These are phyloP conservation scores for Chalcis sispes DNA, from an alignment of 2,888 invertebrate genomes.

Conservation along the genomic window DNA sequence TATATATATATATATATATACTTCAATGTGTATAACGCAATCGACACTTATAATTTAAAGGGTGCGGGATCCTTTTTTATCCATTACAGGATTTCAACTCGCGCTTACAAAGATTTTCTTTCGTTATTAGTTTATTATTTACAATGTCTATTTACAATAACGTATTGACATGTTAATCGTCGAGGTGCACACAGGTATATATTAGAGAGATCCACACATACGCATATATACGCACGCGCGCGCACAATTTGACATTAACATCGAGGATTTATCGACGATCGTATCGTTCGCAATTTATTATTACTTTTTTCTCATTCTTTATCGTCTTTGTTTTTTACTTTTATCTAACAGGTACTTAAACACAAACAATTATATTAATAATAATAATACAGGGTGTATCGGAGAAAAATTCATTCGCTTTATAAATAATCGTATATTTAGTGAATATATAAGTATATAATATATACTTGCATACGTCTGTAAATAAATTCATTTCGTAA, in stretches of 20 bases:
- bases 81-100: slow-evolving; percentile 14
- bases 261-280: slow-evolving; percentile 12
- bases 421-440: slow-evolving; percentile 29
- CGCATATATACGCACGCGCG: slow-evolving; percentile 15
- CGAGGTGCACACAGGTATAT: slow-evolving; percentile 35
- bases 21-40: slow-evolving; percentile 6
- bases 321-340: too few relatives aligned
- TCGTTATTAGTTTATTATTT: slow-evolving; percentile 36
- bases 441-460: not conserved
- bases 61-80: slow-evolving; percentile 24
- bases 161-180: slow-evolving; percentile 50
- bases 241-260: slow-evolving; percentile 30
- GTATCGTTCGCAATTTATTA: not conserved
- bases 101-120: slow-evolving; percentile 37
- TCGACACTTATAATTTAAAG: slow-evolving; percentile 25
- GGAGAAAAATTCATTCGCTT: slow-evolving; percentile 14
- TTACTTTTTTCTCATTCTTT: slow-evolving; percentile 17
- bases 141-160: slow-evolving; percentile 53
- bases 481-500: slow-evolving; percentile 29
- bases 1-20: not conserved
- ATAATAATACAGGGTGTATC: slow-evolving; percentile 21
- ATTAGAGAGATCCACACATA: too few relatives aligned
- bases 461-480: not conserved
- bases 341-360: slow-evolving; percentile 48
- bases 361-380: slow-evolving; percentile 23